Percentiles rank a stretch among this genome's conserved stretches.
Evolutionary conservation across 2,888 invertebrate species (phyloP).

Genomic region (Campoletis raptor): DNA sequence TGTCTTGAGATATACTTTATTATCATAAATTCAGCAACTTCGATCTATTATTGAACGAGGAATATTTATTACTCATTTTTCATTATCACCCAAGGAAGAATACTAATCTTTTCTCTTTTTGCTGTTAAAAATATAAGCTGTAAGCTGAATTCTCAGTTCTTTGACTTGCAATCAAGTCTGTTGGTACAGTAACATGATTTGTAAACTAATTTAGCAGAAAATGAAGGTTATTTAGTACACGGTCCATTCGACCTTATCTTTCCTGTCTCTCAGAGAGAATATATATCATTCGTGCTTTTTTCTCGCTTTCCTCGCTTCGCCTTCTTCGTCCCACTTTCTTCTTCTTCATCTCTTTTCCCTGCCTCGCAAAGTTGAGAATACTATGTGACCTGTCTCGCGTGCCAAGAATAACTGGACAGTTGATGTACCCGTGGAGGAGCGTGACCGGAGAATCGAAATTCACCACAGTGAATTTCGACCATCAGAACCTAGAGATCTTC

Average conservation of each 20-base stretch:
- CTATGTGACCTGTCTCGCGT: constrained; percentile 66
- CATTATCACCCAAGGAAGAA: not conserved
- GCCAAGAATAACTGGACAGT: constrained; percentile 69
- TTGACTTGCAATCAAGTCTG: not conserved
- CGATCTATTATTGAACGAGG: not conserved
- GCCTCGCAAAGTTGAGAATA: constrained; percentile 49
- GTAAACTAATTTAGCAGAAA: not conserved
- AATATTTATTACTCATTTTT: not conserved
- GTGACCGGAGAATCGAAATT: constrained; percentile 70
- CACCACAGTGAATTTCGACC: constrained; percentile 48
- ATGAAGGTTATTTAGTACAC: not conserved
- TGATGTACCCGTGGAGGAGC: constrained; percentile 61
- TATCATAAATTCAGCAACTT: too few species aligned
- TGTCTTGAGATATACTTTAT: not conserved
- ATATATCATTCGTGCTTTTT: not conserved
- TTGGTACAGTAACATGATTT: not conserved
- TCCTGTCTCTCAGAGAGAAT: not conserved
- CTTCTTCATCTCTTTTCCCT: not conserved
- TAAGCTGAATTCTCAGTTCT: not conserved
- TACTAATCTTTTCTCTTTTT: not conserved
- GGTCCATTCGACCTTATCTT: not conserved
- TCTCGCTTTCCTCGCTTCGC: constrained; percentile 17
- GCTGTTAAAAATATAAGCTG: not conserved
- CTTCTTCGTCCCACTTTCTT: constrained; percentile 13
- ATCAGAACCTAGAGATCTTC: constrained; percentile 45